Conservation (phyloP, 1,140 invertebrate genomes). For the Lucilia sericata region DNA sequence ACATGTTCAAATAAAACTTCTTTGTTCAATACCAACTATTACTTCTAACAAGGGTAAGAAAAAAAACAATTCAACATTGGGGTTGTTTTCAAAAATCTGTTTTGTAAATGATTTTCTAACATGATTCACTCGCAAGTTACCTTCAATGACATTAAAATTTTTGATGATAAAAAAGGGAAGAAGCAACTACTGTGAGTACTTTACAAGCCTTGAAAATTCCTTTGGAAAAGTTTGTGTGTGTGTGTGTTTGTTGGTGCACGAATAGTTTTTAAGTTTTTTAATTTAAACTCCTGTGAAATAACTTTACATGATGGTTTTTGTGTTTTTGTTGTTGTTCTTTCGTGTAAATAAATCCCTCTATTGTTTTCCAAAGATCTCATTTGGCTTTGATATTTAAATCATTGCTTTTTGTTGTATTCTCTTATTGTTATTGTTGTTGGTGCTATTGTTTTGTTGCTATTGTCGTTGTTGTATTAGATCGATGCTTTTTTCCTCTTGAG, state of each 20-base stretch:
- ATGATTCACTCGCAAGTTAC: background rate
- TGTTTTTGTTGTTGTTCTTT: background rate
- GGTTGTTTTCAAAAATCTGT: background rate
- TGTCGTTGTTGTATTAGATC: background rate
- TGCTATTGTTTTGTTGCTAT: background rate
- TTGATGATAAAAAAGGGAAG: background rate
- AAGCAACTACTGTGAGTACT: background rate
- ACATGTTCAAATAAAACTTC: background rate
- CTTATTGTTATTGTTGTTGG: background rate
- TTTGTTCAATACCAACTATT: background rate
- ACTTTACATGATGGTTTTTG: constrained; percentile 12
- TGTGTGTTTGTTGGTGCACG: background rate
- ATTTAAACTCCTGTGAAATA: constrained; percentile 37
- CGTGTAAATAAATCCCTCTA: constrained; percentile 34
- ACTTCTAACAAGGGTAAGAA: background rate
- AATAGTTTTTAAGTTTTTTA: background rate
- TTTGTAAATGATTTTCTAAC: no score
- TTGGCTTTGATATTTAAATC: constrained; percentile 35
- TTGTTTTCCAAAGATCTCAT: constrained; percentile 15
- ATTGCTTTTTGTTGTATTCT: background rate
- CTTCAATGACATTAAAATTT: background rate
- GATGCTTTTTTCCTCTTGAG: background rate
- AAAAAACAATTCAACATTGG: background rate
- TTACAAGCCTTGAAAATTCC: background rate
- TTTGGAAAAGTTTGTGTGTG: background rate